These are phyloP conservation scores for Aphaenogaster ashmeadi DNA, from an alignment of 1,140 invertebrate species.

Conservation along the genomic window DNA sequence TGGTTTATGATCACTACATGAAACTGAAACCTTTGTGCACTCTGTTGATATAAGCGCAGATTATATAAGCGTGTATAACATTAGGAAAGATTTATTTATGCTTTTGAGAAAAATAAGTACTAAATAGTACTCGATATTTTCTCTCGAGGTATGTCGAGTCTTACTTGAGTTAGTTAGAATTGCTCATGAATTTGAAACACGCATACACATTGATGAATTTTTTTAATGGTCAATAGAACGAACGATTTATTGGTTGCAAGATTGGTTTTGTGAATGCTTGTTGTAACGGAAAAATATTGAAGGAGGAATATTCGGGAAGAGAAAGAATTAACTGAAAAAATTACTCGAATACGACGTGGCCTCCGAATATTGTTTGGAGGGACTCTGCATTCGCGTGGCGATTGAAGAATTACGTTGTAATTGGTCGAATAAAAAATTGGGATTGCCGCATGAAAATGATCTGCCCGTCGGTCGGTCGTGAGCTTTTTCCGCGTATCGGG, in stretches of 20 bases:
- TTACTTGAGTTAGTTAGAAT: constrained; percentile 29
- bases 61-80: neutral
- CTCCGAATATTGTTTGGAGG: constrained; percentile 62
- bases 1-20: constrained; percentile 10
- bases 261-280: constrained; percentile 60
- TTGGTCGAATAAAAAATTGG: constrained; percentile 59
- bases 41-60: neutral
- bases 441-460: constrained; percentile 75
- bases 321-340: constrained; percentile 65
- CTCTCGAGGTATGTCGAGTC: neutral
- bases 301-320: constrained; percentile 58
- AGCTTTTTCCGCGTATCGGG: constrained; percentile 67
- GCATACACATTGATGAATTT: constrained; percentile 41
- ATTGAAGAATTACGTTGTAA: constrained; percentile 65
- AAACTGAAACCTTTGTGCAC: neutral
- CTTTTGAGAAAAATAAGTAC: neutral
- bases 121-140: neutral
- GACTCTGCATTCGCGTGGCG: constrained; percentile 55
- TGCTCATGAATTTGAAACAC: constrained; percentile 6
- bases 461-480: constrained; percentile 57
- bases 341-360: constrained; percentile 62
- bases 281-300: constrained; percentile 62
- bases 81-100: neutral
- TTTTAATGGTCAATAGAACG: constrained; percentile 55
- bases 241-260: constrained; percentile 57